Evolutionary conservation across 2,797 vertebrate genomes (phyloP).

Genomic region (Avahi laniger): DNA sequence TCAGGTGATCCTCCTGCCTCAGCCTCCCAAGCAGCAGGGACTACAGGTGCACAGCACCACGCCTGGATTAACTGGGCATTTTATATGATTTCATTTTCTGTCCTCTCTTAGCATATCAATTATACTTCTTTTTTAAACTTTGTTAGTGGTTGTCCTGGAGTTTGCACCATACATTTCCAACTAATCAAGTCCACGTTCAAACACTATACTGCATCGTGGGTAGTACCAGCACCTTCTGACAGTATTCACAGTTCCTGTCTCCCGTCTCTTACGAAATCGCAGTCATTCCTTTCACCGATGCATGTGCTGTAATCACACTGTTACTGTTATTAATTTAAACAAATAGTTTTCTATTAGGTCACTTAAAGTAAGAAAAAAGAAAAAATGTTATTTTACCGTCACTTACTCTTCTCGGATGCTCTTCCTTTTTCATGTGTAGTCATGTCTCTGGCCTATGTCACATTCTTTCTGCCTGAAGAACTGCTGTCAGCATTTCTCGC

Average conservation of each 20-base stretch:
- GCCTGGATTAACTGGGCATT: too few species aligned
- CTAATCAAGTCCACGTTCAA: not conserved
- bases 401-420: not conserved
- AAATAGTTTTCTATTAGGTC: too few species aligned
- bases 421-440: not conserved
- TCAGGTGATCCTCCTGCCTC: not conserved
- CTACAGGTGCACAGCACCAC: too few species aligned
- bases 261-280: fast-evolving
- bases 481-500: not conserved
- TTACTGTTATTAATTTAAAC: not conserved
- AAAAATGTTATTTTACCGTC: not conserved
- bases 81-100: not conserved
- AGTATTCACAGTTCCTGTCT: not conserved
- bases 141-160: not conserved
- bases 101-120: not conserved
- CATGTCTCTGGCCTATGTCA: not conserved
- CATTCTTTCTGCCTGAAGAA: not conserved
- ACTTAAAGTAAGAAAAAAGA: not conserved
- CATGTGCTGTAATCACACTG: fast-evolving
- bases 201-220: fast-evolving
- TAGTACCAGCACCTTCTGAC: too few species aligned
- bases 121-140: not conserved
- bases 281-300: not conserved
- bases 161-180: not conserved
- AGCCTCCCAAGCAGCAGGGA: too few species aligned